phyloP scores from a whole-genome alignment of 2,797 vertebrate species.

The Sebastes kiyomatsui region DNA sequence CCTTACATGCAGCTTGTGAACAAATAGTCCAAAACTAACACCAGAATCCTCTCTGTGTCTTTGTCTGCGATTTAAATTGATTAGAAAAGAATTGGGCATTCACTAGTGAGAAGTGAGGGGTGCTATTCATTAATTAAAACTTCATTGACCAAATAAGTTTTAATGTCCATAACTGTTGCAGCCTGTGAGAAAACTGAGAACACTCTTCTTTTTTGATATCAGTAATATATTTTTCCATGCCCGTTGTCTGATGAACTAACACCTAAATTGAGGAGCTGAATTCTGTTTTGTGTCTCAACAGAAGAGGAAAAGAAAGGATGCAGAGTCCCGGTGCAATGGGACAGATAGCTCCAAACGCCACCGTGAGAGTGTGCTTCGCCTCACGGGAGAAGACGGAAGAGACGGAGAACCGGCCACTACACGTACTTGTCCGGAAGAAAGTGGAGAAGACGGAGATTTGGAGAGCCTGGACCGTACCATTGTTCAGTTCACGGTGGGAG shows the following conservation, averaged over 20 bases:
- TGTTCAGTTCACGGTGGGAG: constrained; percentile 63
- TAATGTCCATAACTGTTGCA: neutral
- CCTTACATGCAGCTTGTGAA: neutral
- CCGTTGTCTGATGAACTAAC: neutral
- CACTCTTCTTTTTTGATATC: neutral
- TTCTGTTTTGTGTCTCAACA: constrained; percentile 26
- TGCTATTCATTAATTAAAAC: neutral
- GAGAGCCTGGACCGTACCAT: constrained; percentile 50
- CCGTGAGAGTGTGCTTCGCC: constrained; percentile 69
- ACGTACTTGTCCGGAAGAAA: neutral
- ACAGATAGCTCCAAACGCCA: constrained; percentile 42
- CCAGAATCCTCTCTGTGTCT: neutral
- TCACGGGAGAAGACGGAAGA: constrained; percentile 41
- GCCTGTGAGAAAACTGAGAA: neutral
- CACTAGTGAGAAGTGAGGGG: neutral
- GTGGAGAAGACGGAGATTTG: constrained; percentile 24
- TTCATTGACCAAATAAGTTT: neutral
- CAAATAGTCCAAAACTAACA: neutral
- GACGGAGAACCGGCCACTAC: constrained; percentile 12
- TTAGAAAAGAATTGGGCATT: neutral
- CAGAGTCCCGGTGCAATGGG: constrained; percentile 41
- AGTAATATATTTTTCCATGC: neutral
- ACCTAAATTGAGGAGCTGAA: neutral
- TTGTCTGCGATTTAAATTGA: neutral
- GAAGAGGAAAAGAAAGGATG: constrained; percentile 51